phyloP scores from a whole-genome alignment of 2,888 invertebrate species.

The Perizoma affinitatum region DNA sequence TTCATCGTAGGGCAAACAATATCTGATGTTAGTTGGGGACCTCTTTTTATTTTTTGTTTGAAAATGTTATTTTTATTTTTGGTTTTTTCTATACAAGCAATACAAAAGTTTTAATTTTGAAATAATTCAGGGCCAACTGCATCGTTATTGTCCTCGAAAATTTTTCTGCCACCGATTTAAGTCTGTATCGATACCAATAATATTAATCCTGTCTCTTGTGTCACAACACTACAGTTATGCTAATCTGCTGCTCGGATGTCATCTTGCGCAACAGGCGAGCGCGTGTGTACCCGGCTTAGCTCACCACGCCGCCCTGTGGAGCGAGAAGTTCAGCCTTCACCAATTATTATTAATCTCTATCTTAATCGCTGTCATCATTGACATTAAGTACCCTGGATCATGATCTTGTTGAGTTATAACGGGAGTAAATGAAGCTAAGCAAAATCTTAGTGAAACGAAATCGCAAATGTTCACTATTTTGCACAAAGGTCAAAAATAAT shows the following conservation, averaged over 20 bases:
- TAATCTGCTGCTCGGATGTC: constrained; percentile 78
- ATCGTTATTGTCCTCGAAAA: too few species aligned
- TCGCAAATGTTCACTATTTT: too few species aligned
- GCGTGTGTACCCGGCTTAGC: constrained; percentile 71
- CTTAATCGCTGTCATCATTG: constrained; percentile 28
- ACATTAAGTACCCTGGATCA: constrained; percentile 21
- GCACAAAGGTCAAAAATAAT: too few species aligned
- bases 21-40: too few species aligned
- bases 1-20: too few species aligned
- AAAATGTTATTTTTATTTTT: too few species aligned
- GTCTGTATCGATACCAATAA: constrained; percentile 4
- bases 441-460: too few species aligned
- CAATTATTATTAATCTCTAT: constrained; percentile 37
- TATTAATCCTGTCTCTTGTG: constrained; percentile 9
- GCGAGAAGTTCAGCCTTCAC: constrained; percentile 55
- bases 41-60: too few species aligned
- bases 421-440: constrained; percentile 3
- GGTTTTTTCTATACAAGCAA: too few species aligned
- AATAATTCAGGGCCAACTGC: too few species aligned
- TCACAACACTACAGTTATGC: constrained; percentile 69
- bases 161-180: too few species aligned
- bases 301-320: constrained; percentile 57
- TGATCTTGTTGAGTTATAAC: constrained; percentile 23
- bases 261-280: constrained; percentile 81
- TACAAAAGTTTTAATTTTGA: too few species aligned